Evolutionary conservation across 2,797 vertebrate species (phyloP).

Genomic region (Anomalospiza imberbis): DNA sequence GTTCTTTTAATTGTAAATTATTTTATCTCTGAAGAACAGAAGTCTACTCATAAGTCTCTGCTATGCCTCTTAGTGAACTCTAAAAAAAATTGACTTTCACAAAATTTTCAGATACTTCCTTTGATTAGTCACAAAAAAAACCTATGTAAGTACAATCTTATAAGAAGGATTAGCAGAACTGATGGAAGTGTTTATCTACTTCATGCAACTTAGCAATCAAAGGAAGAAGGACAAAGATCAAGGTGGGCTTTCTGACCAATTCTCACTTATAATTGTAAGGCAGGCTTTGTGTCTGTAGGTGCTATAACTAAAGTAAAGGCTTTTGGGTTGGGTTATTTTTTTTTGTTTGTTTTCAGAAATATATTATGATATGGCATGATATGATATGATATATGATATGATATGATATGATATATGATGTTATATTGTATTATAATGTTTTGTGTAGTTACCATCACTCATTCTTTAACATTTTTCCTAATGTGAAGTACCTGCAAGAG

Average conservation of each 20-base stretch:
- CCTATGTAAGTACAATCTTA: not conserved
- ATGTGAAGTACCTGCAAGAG: not conserved
- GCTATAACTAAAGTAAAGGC: not conserved
- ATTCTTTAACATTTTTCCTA: not conserved
- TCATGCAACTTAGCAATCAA: not conserved
- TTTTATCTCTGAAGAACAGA: constrained; percentile 31
- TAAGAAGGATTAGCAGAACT: not conserved
- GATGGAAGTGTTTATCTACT: not conserved
- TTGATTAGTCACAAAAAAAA: not conserved
- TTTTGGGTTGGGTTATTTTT: not conserved
- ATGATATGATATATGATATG: not conserved
- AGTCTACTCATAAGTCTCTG: not conserved
- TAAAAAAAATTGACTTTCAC: not conserved
- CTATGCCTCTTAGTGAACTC: not conserved
- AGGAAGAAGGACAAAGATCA: not conserved
- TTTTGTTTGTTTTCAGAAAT: not conserved
- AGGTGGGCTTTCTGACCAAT: not conserved
- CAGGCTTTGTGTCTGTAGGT: not conserved
- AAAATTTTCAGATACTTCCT: not conserved
- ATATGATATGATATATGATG: too few relatives aligned
- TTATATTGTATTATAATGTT: not conserved
- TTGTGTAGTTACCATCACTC: not conserved
- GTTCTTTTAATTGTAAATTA: not conserved
- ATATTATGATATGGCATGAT: not conserved
- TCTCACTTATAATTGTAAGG: not conserved